These are phyloP conservation scores for Enteromius paludinosus DNA, from an alignment of 2,797 vertebrate species.

Conservation along the genomic window DNA sequence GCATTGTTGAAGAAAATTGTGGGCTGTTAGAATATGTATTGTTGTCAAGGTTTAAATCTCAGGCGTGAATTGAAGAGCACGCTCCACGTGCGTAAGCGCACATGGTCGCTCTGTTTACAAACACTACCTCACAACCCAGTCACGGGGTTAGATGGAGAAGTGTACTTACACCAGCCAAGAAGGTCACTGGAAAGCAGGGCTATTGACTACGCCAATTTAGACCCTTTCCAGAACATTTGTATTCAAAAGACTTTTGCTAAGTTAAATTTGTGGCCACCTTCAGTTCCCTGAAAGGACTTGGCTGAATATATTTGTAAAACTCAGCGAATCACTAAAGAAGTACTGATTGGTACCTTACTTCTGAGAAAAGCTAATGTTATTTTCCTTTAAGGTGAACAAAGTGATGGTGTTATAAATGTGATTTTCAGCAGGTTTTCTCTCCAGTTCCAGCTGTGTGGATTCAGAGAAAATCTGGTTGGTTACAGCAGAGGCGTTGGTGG, in stretches of 20 bases:
- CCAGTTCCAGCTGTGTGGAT: slow-evolving; percentile 33
- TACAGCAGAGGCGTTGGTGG: not conserved
- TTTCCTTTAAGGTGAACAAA: slow-evolving; percentile 21
- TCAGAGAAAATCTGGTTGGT: not conserved
- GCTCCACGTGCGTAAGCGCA: slow-evolving; percentile 78
- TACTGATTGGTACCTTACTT: not conserved
- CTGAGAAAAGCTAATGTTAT: not conserved
- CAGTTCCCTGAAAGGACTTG: not conserved
- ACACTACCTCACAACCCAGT: slow-evolving; percentile 79
- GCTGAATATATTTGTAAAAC: slow-evolving; percentile 4
- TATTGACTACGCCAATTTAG: not conserved
- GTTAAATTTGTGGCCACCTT: slow-evolving; percentile 2
- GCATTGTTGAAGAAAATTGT: not conserved
- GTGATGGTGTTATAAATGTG: slow-evolving; percentile 34
- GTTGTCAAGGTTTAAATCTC: slow-evolving; percentile 72
- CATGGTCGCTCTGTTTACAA: slow-evolving; percentile 89
- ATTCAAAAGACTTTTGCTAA: slow-evolving; percentile 7
- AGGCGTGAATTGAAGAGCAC: slow-evolving; percentile 70
- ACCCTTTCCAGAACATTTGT: not conserved
- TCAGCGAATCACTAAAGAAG: not conserved
- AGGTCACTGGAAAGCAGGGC: slow-evolving; percentile 38
- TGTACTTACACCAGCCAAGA: slow-evolving; percentile 22
- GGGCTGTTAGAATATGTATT: slow-evolving; percentile 51
- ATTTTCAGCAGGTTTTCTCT: slow-evolving; percentile 42
- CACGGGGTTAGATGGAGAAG: slow-evolving; percentile 31